phyloP scores from a whole-genome alignment of 1,140 invertebrate genomes.

The Adelges cooleyi region DNA sequence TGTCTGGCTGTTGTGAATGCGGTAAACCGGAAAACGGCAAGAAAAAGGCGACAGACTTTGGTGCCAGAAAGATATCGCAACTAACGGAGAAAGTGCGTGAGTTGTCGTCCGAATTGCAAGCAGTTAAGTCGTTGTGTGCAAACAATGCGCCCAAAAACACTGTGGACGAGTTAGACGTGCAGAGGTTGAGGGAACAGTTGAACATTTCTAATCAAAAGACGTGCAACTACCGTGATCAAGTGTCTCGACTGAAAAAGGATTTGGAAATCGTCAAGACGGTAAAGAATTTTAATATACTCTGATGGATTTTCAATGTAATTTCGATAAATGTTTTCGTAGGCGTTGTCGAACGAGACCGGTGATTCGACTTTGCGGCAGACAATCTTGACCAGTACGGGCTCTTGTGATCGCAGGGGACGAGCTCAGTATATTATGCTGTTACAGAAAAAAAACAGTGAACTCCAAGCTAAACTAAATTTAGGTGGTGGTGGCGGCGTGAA shows the following conservation, averaged over 20 bases:
- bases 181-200: background rate
- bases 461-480: background rate
- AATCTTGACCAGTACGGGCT: background rate
- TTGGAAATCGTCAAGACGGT: conserved; percentile 1
- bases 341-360: conserved; percentile 3
- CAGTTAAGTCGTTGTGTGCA: background rate
- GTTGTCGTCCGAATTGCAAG: background rate
- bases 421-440: conserved; percentile 1
- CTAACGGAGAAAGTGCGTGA: background rate
- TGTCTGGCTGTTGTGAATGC: background rate
- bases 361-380: background rate
- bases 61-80: background rate
- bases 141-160: too few relatives aligned
- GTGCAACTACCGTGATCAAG: background rate
- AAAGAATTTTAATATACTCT: too few relatives aligned
- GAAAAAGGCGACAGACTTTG: background rate
- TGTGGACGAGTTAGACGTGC: too few relatives aligned
- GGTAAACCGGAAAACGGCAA: background rate
- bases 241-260: conserved; percentile 10
- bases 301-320: too few relatives aligned
- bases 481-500: too few relatives aligned
- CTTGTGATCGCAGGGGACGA: conserved; percentile 1
- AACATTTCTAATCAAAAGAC: background rate
- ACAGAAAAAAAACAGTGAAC: background rate
- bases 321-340: background rate